Percentiles rank a stretch among this genome's conserved stretches.
Conservation (phyloP, 92 coral and sea anemone genomes). For the Porites divaricata region DNA sequence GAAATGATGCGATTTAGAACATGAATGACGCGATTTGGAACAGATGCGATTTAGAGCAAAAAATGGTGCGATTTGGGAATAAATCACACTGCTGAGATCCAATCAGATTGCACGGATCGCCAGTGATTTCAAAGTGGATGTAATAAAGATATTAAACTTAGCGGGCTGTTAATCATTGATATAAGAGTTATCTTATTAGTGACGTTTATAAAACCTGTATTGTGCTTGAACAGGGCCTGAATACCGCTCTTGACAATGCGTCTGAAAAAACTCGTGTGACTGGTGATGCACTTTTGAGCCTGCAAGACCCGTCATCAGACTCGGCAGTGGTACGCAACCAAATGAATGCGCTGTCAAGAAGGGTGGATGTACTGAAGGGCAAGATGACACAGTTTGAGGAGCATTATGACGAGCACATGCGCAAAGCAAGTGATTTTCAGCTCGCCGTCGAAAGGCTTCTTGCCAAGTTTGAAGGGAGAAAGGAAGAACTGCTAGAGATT, state of each 20-base stretch:
- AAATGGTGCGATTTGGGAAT: too few relatives aligned
- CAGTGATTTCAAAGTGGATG: too few relatives aligned
- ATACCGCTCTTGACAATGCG: conserved; percentile 59
- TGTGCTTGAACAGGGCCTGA: conserved; percentile 53
- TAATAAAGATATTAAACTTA: too few relatives aligned
- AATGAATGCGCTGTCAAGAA: conserved; percentile 84
- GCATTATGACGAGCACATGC: conserved; percentile 88
- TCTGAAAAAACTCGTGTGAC: conserved; percentile 55
- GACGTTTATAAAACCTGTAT: background rate
- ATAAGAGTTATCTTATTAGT: background rate
- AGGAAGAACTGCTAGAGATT: conserved; percentile 60
- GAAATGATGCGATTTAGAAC: too few relatives aligned
- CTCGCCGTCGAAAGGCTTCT: conserved; percentile 85
- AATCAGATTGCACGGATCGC: too few relatives aligned
- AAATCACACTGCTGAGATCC: too few relatives aligned
- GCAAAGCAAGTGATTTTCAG: conserved; percentile 80
- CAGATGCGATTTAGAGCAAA: too few relatives aligned
- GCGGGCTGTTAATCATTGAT: too few relatives aligned
- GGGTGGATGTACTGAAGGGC: conserved; percentile 83
- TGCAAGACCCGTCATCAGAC: conserved; percentile 82
- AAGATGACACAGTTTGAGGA: conserved; percentile 82
- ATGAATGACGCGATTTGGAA: too few relatives aligned
- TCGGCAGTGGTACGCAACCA: conserved; percentile 83
- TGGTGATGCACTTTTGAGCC: conserved; percentile 73
- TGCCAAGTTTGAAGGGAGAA: conserved; percentile 84